Base-by-base conservation (phyloP, 1,140 invertebrate species). In the Pseudomyrmex cubaensis region DNA sequence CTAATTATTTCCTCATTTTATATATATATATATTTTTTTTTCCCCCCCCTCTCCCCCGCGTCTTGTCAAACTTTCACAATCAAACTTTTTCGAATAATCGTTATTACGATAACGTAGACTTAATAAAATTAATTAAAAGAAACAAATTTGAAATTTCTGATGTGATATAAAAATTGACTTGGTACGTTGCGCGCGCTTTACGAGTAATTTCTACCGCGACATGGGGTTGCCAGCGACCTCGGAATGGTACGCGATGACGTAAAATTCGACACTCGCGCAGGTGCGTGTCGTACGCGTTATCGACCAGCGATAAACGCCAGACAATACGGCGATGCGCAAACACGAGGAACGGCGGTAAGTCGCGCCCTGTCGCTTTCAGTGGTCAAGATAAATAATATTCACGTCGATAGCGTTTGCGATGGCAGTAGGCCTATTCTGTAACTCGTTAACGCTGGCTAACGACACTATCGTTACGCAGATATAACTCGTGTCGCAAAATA, bases 271-370 rank as follows among this genome's bases (percentile, higher is more conserved):
- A 70, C 17, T 48, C 62, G 72, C 83, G 84, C 84, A 89, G 80
- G 80, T 89, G 87, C 84, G 78, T 88, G 80, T 67, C 63, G 84
- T 72, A 22, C 64, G 74, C 86, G 85, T 88, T 92, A 93, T 93
- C 89, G 91, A 93, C 91, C 80, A 89, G 85, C 83, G 73, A 89
- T 88, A 89, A 86, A 86, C 75, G 80, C 25, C 59, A 87, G 52
- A 66, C 69, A 75, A 83, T 83, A 83, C 83, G 72, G 44, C 69
- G 35, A 77, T 50, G 46, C 56, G 56, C 73, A 54, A 54, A 56
- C 56, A 82, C 54, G 50, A 48, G 72, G 52, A 4, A 54, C 46
- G 66, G 67, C 56, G 74, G 72, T 85, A 88, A 85, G 75, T 77
- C 52, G 64, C 48, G 3, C 35, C 15, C 25, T 17, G 25, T 22